Conservation (phyloP, 1,140 invertebrate genomes). For the Hyles vespertilio region DNA sequence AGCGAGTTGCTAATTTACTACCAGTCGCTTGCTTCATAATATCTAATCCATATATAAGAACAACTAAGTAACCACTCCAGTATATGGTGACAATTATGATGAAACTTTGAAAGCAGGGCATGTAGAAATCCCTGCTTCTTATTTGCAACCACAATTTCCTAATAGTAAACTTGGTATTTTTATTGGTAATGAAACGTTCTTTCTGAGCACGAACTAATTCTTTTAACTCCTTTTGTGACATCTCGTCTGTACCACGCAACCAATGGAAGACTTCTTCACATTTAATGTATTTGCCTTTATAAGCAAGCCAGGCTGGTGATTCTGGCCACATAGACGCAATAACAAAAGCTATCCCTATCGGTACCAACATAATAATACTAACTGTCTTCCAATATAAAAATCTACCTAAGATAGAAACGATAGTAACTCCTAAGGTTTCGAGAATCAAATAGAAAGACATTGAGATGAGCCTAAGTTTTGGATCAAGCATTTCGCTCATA, state of each 20-base stretch:
- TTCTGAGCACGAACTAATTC: conserved; percentile 10
- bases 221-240: conserved; percentile 10
- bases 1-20: not conserved
- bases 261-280: conserved; percentile 15
- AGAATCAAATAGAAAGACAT: not conserved
- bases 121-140: conserved; percentile 11
- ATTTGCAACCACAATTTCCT: conserved; percentile 3
- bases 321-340: conserved; percentile 10
- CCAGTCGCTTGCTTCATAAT: conserved; percentile 8
- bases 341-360: conserved; percentile 6
- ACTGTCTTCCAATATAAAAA: conserved; percentile 17
- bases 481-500: conserved; percentile 14
- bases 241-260: conserved; percentile 12
- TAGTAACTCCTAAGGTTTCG: conserved; percentile 14
- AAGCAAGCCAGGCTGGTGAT: conserved; percentile 17
- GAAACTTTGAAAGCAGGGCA: conserved; percentile 13
- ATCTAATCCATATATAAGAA: conserved; percentile 12
- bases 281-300: conserved; percentile 12
- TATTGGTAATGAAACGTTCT: not conserved
- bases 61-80: conserved; percentile 13
- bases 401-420: conserved; percentile 7
- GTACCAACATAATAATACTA: conserved; percentile 10
- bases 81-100: conserved; percentile 7
- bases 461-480: conserved; percentile 6
- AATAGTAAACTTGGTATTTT: not conserved